Base-by-base conservation (phyloP, 2,888 invertebrate species). In the Diloba caeruleocephala region DNA sequence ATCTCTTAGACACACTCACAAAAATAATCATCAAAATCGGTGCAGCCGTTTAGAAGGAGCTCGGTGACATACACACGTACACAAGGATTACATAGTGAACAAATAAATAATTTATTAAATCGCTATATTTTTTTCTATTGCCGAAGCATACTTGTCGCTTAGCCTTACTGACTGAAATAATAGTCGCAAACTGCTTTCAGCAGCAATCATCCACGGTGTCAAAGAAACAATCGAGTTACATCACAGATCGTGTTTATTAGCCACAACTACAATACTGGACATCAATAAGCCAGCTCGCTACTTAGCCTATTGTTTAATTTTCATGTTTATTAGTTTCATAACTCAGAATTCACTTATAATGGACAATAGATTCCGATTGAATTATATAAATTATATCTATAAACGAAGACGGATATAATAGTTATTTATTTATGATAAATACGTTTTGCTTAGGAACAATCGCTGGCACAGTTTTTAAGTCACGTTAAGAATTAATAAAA, bases 281-380 rank as follows among this genome's bases (percentile, higher is more conserved):
- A 32, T n/a, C 17, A 15, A 33, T 19, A n/a, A 34, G 12, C 25
- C 26, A 1, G n/a, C 21, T 23, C n/a, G 28, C 29, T 23, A 29
- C 23, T 25, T 25, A n/a, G 23, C 14, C 44, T 33, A 51, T 49
- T 70, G 54, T 49, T 43, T 32, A 19, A 56, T 6, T 39, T 39
- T 32, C 48, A 36, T 54, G 53, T 66, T 62, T 65, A 45, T 36
- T 19, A 45, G 56, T 53, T 54, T 53, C 42, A 53, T 66, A 36
- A 59, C 41, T 49, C 49, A 57, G 51, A 67, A 64, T 68, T 68
- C 49, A 71, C 61, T 72, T 65, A 56, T 62, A 58, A 56, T 61
- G 46, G 32, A 72, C 66, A 72, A 72, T 65, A 38, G 65, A 15
- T 39, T 49, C 36, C 39, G 34, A 43, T 33, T 50, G 15, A 51